These are phyloP conservation scores for Poeciliopsis turneri DNA, from an alignment of 2,797 vertebrate species.

Conservation along the genomic window DNA sequence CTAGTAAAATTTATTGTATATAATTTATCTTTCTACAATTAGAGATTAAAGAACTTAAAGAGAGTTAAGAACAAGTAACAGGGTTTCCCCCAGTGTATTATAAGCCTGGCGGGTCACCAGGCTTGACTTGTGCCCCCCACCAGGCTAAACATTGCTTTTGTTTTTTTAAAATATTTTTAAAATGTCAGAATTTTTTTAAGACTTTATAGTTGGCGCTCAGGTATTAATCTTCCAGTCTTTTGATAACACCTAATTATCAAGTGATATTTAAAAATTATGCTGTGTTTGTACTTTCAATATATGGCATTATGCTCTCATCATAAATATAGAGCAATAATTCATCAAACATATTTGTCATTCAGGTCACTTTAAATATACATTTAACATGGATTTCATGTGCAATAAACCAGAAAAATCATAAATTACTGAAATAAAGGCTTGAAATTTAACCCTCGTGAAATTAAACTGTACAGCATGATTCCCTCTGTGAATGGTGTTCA, in stretches of 20 bases:
- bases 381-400: background rate
- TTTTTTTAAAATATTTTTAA: too few species aligned
- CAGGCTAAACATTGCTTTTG: too few species aligned
- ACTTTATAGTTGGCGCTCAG: too few species aligned
- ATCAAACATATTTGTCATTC: background rate
- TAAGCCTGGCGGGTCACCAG: too few species aligned
- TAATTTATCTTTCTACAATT: background rate
- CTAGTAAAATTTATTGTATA: background rate
- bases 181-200: too few species aligned
- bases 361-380: background rate
- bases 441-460: background rate
- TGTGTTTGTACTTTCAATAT: background rate
- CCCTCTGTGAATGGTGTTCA: background rate
- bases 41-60: background rate
- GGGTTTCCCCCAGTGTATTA: too few species aligned
- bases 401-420: background rate
- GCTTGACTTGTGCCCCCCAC: too few species aligned
- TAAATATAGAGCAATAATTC: background rate
- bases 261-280: too few species aligned
- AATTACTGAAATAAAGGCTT: background rate
- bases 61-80: background rate
- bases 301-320: background rate
- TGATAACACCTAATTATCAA: too few species aligned
- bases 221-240: too few species aligned
- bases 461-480: background rate